Base-by-base conservation (phyloP, 2,888 invertebrate genomes). In the Meta bourneti region DNA sequence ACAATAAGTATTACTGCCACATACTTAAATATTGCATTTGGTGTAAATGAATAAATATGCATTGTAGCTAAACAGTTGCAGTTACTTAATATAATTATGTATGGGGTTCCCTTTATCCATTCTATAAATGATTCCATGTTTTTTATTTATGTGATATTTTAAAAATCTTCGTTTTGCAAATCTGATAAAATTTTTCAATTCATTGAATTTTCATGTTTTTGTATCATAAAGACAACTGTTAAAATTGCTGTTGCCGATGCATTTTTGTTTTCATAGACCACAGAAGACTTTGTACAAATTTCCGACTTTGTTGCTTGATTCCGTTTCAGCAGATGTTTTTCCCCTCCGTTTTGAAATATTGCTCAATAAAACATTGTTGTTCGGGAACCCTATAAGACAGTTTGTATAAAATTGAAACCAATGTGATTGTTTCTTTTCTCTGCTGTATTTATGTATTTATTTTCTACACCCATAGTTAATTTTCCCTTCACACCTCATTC, bases 1-100 rank as follows among this genome's bases (percentile, higher is more conserved):
- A 61, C 61, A 61, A 81, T 52, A 80, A 90, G 74, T 90, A 84
- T 91, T 82, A 86, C 79, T 90, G 81, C 86, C 86, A 86, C 90
- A 54, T 79, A 51, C 70, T 78, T 70, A 70, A 70, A 72, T 19
- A 49, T 86, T 78, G 20, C 48, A 34, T 74, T 74, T 74, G 9
- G 5, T 74, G 20, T 8, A n/a, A 74, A 74, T 34, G 34, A 34
- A 20, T 34, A 19, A 34, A 19, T 34, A 74, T 74, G 20, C 74
- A 70, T 74, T 54, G 11, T 81, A 72, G 82, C 19, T 70, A 52
- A 52, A 83, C 52, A 83, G 52, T 61, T 79, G 79, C 34, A 4
- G 19, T 83, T 52, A 77, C 72, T 83, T 74, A 72, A 83, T 71
- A 52, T 74, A 49, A 74, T 11, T 20, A 34, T 34, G 34, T 34